Percentiles rank a stretch among this genome's conserved stretches.
Evolutionary conservation across 2,113 vertebrate genomes (phyloP).

Genomic region (Eidolon helvum): DNA sequence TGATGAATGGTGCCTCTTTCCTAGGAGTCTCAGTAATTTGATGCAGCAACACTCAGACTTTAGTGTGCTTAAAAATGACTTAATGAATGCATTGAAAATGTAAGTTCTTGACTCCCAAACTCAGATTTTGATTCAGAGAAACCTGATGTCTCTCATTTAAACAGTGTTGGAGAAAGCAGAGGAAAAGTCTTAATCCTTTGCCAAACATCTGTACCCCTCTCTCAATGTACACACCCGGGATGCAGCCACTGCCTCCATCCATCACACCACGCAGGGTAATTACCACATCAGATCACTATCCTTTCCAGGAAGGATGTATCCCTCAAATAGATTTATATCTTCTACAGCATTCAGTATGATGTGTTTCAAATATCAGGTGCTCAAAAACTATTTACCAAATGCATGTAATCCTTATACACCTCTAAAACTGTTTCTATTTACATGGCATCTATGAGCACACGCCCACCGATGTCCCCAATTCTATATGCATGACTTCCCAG

Average conservation of each 20-base stretch:
- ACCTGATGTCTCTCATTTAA: background rate
- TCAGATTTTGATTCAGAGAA: background rate
- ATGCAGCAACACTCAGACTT: background rate
- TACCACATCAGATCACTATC: accelerated
- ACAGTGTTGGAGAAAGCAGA: background rate
- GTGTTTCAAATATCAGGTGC: background rate
- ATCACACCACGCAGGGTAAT: accelerated
- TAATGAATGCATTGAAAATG: background rate
- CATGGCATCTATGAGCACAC: accelerated
- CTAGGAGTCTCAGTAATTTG: too few species aligned
- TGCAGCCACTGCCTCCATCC: accelerated
- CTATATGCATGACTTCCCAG: accelerated
- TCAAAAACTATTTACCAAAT: background rate
- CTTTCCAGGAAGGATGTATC: accelerated
- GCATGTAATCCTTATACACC: background rate
- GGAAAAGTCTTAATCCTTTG: background rate
- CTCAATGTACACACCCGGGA: accelerated
- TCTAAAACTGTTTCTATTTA: too few species aligned
- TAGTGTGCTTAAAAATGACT: background rate
- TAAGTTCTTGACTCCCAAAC: background rate
- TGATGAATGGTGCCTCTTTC: background rate
- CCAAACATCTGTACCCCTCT: background rate
- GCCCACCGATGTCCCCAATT: accelerated
- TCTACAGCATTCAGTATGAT: background rate
- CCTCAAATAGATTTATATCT: background rate